Base-by-base conservation (phyloP, 2,797 vertebrate genomes). In the Netta rufina region DNA sequence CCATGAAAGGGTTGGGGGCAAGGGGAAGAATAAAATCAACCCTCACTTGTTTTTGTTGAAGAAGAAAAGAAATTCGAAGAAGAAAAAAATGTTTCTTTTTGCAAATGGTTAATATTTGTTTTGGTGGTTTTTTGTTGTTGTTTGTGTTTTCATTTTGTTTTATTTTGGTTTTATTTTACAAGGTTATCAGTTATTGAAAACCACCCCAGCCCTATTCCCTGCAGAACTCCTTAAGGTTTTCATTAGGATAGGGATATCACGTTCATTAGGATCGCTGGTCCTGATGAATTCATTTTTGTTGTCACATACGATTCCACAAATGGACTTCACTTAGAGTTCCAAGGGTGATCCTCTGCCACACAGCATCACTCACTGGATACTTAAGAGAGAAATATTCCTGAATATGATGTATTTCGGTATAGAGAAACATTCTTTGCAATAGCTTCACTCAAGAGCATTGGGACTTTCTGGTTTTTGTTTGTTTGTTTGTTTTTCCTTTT, bases 241-340 rank as follows among this genome's bases (percentile, higher is more conserved):
- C 93, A 96, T 97, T 95, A 96, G 77, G 84, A 72, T 20, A 39
- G 33, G 84, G 77, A 27, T 61, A 96, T 86, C 79, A 75, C 21
- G 0, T 95, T 93, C 94, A 92, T 96, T 92, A 96, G 73, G 84
- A 96, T 81, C 39, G 69, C 67, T 81, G 87, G 45, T 53, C 65
- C 71, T 96, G 95, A 97, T 90, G 83, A 84, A 95, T 96, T 96
- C 83, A 93, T 97, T 94, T 96, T 75, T 93, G 79, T 92, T 97
- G 96, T 95, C 96, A 96, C 74, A 86, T 56, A 62, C 28, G 6
- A 91, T 96, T 93, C 95, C 54, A 13, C 88, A 95, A 36, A 27
- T 89, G 95, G 90, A 77, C 84, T 92, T 97, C 89, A 87, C 39
- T 89, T 74, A 12, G 1, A 36, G 69, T 95, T 96, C 92, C 54